Base-by-base conservation (phyloP, 2,888 invertebrate genomes). In the Macrosiphum euphorbiae region DNA sequence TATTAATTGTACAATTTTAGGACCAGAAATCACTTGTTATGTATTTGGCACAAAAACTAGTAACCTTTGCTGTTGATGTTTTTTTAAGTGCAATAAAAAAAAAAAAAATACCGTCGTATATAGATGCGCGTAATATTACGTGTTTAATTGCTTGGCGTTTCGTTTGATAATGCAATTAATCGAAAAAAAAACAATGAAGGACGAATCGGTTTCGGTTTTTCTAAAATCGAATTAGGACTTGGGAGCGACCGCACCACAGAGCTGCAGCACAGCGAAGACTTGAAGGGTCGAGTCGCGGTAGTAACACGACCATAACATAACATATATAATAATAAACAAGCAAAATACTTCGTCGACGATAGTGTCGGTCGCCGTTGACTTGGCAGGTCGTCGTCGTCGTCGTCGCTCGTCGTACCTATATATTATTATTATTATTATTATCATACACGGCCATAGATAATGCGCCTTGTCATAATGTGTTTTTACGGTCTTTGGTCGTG, bases 381-480 rank as follows among this genome's bases (percentile, higher is more conserved):
- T 78, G 67, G 67, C 88, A 55, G 50, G 13, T 35, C 24, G 24
- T 24, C 52, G 52, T 28, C 47, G 47, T 47, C 47, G 47, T 47
- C 58, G 89, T 28, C 61, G 28, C 55, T 87, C 87, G 52, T 88
- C 85, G 85, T 85, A 85, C 44, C 28, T 85, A 44, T 85, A 67
- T 61, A 61, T 28, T 67, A 78, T 78, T 78, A 78, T 35, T 67
- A 61, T n/a, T 61, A 61, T 67, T 67, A 67, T 67, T 47, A 86
- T 47, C 28, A 44, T 47, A 47, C 28, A n/a, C n/a, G 87, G 50
- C 47, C 44, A 44, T 86, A 86, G 44, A 86, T 86, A 86, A 86
- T 86, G 35, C 55, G 26, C 41, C 88, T 44, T 47, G 88, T 52
- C 87, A 88, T 55, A 55, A 88, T 41, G 47, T 55, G 47, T 55